These are phyloP conservation scores for Bungarus multicinctus DNA, from an alignment of 2,113 vertebrate species.

Conservation along the genomic window DNA sequence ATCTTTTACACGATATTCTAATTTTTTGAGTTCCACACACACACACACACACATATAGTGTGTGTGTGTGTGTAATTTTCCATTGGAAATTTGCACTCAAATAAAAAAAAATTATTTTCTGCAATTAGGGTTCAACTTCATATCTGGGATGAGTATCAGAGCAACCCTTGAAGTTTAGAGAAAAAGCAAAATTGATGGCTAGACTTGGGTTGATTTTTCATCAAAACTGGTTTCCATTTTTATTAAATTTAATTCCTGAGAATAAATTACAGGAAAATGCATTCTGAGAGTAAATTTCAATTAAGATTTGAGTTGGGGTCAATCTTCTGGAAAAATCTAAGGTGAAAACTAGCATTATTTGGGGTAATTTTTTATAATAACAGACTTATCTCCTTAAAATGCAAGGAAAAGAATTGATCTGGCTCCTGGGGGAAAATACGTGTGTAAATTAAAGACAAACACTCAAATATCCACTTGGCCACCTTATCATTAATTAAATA, in stretches of 20 bases:
- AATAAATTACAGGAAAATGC: neutral
- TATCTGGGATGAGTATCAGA: too few species aligned
- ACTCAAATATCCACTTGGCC: neutral
- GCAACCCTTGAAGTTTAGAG: neutral
- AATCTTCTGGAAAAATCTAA: neutral
- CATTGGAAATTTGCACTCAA: neutral
- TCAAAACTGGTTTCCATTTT: neutral
- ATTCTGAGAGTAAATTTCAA: neutral
- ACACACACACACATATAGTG: too few species aligned
- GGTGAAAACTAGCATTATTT: neutral
- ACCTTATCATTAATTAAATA: neutral
- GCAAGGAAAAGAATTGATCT: neutral
- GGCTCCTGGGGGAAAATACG: neutral
- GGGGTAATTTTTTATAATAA: neutral
- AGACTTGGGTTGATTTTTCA: neutral
- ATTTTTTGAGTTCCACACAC: too few species aligned
- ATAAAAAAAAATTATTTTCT: neutral
- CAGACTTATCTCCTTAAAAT: neutral
- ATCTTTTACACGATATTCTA: too few species aligned
- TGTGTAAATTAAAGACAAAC: neutral
- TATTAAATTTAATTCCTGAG: neutral
- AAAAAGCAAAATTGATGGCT: neutral
- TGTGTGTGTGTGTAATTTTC: too few species aligned
- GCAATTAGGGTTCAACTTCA: neutral
- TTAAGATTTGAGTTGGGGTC: neutral